These are phyloP conservation scores for Aplidium turbinatum DNA, from an alignment of 23 tunicate genomes.

Conservation along the genomic window DNA sequence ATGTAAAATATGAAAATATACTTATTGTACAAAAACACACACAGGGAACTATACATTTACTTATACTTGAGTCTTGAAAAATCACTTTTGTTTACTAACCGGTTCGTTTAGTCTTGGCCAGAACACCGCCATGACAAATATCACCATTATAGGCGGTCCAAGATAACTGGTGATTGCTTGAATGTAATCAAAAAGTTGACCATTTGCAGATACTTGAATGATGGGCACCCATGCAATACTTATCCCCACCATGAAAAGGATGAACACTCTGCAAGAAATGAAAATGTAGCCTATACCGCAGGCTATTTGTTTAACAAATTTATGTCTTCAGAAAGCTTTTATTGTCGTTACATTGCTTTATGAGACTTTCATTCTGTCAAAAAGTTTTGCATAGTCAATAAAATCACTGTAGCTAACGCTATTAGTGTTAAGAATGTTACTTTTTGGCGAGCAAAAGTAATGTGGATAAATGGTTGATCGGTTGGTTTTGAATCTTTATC, in stretches of 20 bases:
- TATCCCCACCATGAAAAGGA: conserved; percentile 58
- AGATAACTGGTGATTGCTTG: conserved; percentile 73
- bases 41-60: not conserved
- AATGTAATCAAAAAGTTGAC: conserved; percentile 78
- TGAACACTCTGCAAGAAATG: conserved; percentile 43
- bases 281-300: too few species aligned
- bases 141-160: conserved; percentile 59
- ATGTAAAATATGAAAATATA: not conserved
- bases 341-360: too few species aligned
- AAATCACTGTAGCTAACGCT: too few species aligned
- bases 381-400: too few species aligned
- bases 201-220: conserved; percentile 57
- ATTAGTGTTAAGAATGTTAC: too few species aligned
- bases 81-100: conserved; percentile 28
- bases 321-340: too few species aligned
- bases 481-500: too few species aligned
- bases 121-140: conserved; percentile 61
- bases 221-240: conserved; percentile 77
- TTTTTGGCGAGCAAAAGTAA: too few species aligned
- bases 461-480: too few species aligned
- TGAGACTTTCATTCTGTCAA: too few species aligned
- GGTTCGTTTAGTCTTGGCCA: conserved; percentile 78
- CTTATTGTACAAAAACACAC: not conserved
- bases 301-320: too few species aligned
- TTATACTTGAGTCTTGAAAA: not conserved